Evolutionary conservation across 2,113 vertebrate genomes (phyloP).

Genomic region (Callochromis pleurospilus): DNA sequence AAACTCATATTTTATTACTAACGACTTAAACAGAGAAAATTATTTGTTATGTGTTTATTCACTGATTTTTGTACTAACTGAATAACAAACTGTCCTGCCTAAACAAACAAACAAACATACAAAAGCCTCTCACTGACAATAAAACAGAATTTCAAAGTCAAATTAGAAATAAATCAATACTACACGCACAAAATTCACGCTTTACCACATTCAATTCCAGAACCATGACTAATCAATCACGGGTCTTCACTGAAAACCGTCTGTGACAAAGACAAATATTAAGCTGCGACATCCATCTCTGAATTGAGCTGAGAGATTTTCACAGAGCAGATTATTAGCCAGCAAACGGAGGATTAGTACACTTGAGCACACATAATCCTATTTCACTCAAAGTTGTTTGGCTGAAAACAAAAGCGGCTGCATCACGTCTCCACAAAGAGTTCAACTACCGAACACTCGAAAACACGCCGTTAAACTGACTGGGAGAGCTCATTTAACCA

Average conservation of each 20-base stretch:
- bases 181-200: not conserved
- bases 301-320: not conserved
- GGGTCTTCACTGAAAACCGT: not conserved
- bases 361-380: slow-evolving; percentile 4
- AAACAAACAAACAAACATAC: not conserved
- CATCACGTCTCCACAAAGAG: not conserved
- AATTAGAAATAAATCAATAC: not conserved
- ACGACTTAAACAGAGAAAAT: not conserved
- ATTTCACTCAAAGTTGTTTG: not conserved
- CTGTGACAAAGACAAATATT: not conserved
- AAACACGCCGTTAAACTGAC: not conserved
- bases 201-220: not conserved
- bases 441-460: not conserved
- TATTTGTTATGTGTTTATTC: not conserved
- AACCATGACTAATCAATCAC: not conserved
- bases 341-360: not conserved
- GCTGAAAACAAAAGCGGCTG: not conserved
- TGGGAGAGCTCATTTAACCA: not conserved
- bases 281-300: not conserved
- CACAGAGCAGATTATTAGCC: not conserved
- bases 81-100: not conserved
- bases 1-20: not conserved
- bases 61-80: not conserved
- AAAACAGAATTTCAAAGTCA: not conserved
- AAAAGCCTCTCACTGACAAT: not conserved